Base-by-base conservation (phyloP, 2,888 invertebrate genomes). In the Trisateles emortualis region DNA sequence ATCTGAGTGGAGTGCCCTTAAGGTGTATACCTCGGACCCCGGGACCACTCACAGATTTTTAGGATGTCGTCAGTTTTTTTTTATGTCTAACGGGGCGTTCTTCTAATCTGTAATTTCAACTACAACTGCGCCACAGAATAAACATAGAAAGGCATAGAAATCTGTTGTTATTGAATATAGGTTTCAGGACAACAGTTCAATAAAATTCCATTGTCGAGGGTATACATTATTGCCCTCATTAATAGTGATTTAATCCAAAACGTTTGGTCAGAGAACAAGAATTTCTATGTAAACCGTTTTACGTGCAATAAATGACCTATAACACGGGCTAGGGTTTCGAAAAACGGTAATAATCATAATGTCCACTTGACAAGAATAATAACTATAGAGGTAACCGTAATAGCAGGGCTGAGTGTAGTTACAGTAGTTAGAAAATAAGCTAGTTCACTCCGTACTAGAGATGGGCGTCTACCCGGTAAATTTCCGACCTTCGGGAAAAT, bases 331-430 rank as follows among this genome's bases (percentile, higher is more conserved):
- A 14, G 26, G 10, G 59, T 66, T 65, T 59, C 65, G 19, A 36
- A 36, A 42, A 47, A 59, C 41, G n/a, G 26, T 47, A 49, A 65
- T 66, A 66, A 63, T 52, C 55, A 47, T 66, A 56, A 54, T 56
- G 51, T 66, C 30, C 9, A 16, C 10, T 16, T 46, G 59, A 51
- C 55, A 62, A 51, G 48, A 13, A 40, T 48, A 39, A 52, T 65
- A 55, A 52, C 22, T 56, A 35, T 44, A 2, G 6, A 43, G 30
- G 13, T 51, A 35, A 44, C 33, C 39, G 33, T 42, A 42, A 42
- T 30, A 11, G 30, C 8, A n/a, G n/a, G n/a, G n/a, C n/a, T 1
- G n/a, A 19, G 19, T 17, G 13, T 26, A 36, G 6, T 30, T 1
- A 8, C 4, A 26, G 26, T 26, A 26, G 1, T 26, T n/a, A n/a